These are phyloP conservation scores for Trissolcus japonicus DNA, from an alignment of 2,888 invertebrate genomes.

Conservation along the genomic window DNA sequence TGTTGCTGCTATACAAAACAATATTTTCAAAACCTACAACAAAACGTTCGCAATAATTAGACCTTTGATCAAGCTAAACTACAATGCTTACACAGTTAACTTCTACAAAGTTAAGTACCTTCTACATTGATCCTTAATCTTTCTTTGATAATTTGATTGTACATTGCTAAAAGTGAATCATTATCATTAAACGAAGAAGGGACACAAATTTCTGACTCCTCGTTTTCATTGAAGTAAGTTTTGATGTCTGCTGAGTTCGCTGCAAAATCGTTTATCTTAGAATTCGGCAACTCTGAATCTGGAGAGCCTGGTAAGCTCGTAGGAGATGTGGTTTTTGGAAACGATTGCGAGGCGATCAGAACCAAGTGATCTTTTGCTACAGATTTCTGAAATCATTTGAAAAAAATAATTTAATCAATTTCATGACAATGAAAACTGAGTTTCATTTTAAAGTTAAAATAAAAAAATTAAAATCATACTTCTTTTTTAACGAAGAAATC, in stretches of 20 bases:
- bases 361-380: conserved; percentile 35
- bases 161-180: conserved; percentile 79
- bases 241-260: conserved; percentile 12
- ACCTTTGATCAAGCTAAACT: too few species aligned
- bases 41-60: neutral
- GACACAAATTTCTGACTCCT: neutral
- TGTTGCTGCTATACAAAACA: conserved; percentile 80
- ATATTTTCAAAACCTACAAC: conserved; percentile 79
- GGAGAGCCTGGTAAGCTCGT: conserved; percentile 41
- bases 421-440: too few species aligned
- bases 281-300: conserved; percentile 23
- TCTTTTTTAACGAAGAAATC: conserved; percentile 68
- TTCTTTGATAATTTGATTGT: conserved; percentile 82
- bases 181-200: conserved; percentile 60
- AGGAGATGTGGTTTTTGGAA: conserved; percentile 46
- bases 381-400: too few species aligned
- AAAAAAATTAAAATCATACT: conserved; percentile 57
- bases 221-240: neutral
- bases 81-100: too few species aligned
- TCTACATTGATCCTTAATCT: conserved; percentile 82
- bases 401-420: neutral
- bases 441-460: neutral
- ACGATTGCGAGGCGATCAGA: conserved; percentile 39
- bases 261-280: conserved; percentile 4
- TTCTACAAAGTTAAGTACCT: too few species aligned